Conservation (phyloP, 1,140 invertebrate genomes). For the Drosophila pseudoobscura region DNA sequence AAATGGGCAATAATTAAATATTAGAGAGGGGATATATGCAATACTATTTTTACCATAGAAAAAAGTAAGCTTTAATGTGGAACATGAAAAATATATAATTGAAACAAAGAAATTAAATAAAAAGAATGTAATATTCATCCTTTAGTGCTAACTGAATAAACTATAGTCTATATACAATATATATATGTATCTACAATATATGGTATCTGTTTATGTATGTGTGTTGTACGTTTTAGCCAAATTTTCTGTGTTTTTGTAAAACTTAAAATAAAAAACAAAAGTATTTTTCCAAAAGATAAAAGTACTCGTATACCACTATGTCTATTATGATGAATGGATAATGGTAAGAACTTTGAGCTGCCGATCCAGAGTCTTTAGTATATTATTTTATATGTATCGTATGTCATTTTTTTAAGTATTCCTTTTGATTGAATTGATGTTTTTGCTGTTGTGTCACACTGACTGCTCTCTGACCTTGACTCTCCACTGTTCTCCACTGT, state of each 20-base stretch:
- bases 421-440: conserved; percentile 24
- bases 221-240: conserved; percentile 78
- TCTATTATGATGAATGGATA: conserved; percentile 14
- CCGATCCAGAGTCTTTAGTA: conserved; percentile 33
- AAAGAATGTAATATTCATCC: conserved; percentile 60
- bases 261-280: conserved; percentile 56
- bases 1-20: conserved; percentile 66
- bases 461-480: conserved; percentile 58
- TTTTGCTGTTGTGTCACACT: conserved; percentile 42
- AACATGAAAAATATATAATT: conserved; percentile 37
- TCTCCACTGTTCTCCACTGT: conserved; percentile 35
- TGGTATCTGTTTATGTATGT: conserved; percentile 66
- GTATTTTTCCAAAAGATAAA: conserved; percentile 61
- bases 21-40: conserved; percentile 53
- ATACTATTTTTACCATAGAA: conserved; percentile 55
- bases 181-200: conserved; percentile 54
- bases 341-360: conserved; percentile 50
- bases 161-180: conserved; percentile 56
- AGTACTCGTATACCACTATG: conserved; percentile 60
- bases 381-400: conserved; percentile 29
- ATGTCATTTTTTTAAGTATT: conserved; percentile 20
- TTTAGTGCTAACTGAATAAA: conserved; percentile 66
- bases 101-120: conserved; percentile 38
- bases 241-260: conserved; percentile 76
- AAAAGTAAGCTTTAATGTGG: conserved; percentile 69